Conservation (phyloP, 2,113 vertebrate species). For the Ibidorhyncha struthersii region DNA sequence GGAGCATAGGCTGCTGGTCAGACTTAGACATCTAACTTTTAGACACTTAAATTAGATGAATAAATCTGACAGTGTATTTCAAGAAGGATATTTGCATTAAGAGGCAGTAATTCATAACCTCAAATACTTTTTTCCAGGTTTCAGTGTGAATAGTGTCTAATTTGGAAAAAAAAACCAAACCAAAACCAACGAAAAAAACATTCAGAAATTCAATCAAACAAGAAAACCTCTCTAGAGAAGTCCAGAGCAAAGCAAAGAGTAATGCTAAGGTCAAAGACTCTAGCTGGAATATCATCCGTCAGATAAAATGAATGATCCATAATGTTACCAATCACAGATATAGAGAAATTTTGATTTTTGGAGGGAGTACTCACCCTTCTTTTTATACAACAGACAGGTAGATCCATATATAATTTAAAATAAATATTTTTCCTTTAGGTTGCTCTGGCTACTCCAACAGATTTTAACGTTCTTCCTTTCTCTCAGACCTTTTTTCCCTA, state of each 20-base stretch:
- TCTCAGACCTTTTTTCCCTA: neutral
- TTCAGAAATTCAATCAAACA: neutral
- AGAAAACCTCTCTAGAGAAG: neutral
- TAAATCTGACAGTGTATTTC: neutral
- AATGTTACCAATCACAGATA: accelerated
- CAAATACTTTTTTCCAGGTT: neutral
- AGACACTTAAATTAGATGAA: neutral
- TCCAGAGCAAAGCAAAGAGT: neutral
- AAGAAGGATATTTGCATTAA: neutral
- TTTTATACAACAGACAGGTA: neutral
- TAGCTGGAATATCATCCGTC: neutral
- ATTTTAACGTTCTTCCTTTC: neutral
- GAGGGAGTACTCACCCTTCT: neutral
- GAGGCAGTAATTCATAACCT: neutral
- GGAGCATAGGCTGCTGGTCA: neutral
- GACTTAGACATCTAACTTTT: neutral
- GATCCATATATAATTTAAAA: neutral
- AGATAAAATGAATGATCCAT: neutral
- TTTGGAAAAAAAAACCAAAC: neutral
- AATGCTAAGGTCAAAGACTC: accelerated
- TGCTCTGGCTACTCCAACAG: neutral
- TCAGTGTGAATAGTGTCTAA: neutral
- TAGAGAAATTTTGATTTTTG: neutral
- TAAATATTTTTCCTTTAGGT: neutral
- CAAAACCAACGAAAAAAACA: too few species aligned